Conservation (phyloP, 2,797 vertebrate species). For the Acrossocheilus fasciatus region DNA sequence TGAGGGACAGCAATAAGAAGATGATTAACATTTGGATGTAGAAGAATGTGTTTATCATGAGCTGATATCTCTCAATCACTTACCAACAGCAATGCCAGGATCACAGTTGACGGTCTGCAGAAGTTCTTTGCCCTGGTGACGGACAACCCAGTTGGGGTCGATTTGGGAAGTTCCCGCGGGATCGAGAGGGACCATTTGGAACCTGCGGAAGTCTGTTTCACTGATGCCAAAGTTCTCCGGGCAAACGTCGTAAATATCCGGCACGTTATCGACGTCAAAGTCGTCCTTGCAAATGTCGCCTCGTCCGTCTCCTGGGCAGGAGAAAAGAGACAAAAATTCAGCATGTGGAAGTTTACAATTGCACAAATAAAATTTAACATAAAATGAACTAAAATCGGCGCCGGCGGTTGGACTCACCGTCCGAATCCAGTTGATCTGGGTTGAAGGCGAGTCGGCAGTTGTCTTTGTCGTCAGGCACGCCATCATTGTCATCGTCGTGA, state of each 20-base stretch:
- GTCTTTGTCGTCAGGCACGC: constrained; percentile 95
- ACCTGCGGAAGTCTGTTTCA: constrained; percentile 96
- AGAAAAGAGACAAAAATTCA: neutral
- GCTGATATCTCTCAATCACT: constrained; percentile 56
- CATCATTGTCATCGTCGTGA: constrained; percentile 97
- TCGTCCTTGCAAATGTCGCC: constrained; percentile 96
- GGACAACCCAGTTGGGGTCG: constrained; percentile 98
- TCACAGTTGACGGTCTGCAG: constrained; percentile 99
- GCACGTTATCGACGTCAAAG: constrained; percentile 93
- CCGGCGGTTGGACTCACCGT: constrained; percentile 82
- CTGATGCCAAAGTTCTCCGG: constrained; percentile 97
- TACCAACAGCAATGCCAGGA: constrained; percentile 97
- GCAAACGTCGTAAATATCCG: constrained; percentile 93
- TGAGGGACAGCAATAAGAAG: constrained; percentile 60
- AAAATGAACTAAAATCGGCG: neutral
- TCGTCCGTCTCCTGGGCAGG: constrained; percentile 88
- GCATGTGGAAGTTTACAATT: neutral
- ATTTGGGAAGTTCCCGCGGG: constrained; percentile 98
- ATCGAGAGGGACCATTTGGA: constrained; percentile 99
- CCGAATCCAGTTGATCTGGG: constrained; percentile 92
- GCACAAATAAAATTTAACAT: neutral
- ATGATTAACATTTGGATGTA: neutral
- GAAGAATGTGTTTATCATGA: neutral
- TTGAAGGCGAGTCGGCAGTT: constrained; percentile 94
- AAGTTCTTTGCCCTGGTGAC: constrained; percentile 97